Conservation (phyloP, 2,113 vertebrate genomes). For the Dolichallabes microphthalmus region DNA sequence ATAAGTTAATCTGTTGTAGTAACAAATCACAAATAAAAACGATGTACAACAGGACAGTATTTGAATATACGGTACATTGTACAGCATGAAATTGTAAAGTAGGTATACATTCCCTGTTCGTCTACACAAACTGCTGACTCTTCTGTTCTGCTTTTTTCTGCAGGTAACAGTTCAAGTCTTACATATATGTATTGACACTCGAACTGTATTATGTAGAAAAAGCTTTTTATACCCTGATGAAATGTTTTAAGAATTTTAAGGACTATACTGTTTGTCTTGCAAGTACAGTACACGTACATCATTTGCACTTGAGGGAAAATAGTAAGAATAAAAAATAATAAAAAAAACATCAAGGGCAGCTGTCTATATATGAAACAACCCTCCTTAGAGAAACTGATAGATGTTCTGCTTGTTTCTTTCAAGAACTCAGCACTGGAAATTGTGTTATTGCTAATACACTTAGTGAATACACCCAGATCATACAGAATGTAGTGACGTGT, state of each 20-base stretch:
- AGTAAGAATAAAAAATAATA: neutral
- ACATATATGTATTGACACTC: neutral
- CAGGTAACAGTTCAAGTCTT: conserved; percentile 4
- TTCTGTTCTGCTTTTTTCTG: neutral
- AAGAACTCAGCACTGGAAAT: neutral
- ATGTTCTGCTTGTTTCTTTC: neutral
- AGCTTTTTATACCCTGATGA: neutral
- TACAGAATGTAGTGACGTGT: neutral
- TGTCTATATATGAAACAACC: neutral
- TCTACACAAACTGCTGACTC: neutral
- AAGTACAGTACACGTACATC: neutral
- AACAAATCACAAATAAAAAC: neutral
- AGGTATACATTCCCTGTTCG: neutral
- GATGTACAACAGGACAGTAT: conserved; percentile 2
- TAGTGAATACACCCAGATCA: neutral
- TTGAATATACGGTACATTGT: neutral
- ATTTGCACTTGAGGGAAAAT: neutral
- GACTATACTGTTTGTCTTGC: neutral
- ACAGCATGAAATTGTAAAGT: neutral
- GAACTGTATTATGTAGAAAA: neutral
- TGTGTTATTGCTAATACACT: neutral
- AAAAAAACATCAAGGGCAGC: neutral
- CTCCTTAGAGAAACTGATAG: neutral
- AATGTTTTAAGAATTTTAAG: neutral
- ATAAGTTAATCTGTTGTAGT: neutral